These are phyloP conservation scores for Trachelus tabidus DNA, from an alignment of 2,888 invertebrate species.

Conservation along the genomic window DNA sequence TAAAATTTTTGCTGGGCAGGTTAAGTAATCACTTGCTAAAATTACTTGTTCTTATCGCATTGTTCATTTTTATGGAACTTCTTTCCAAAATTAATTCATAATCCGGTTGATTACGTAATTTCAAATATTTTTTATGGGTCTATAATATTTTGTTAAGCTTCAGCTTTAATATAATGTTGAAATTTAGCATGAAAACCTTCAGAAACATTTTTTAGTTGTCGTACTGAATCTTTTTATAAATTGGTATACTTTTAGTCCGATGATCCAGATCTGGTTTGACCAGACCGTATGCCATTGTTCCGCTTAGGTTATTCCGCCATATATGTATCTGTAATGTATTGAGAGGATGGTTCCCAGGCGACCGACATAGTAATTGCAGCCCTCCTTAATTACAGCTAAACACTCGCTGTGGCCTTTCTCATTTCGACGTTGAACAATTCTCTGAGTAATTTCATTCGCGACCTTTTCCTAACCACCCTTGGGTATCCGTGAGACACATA, in stretches of 20 bases:
- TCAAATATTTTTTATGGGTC: too few species aligned
- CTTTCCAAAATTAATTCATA: too few species aligned
- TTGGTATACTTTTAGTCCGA: neutral
- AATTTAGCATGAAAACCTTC: too few species aligned
- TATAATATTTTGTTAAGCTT: neutral
- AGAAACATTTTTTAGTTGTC: too few species aligned
- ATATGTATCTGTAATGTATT: conserved; percentile 22
- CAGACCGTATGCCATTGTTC: conserved; percentile 27
- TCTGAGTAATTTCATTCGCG: neutral
- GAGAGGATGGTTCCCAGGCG: conserved; percentile 31
- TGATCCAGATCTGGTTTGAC: neutral
- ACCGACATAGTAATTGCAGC: conserved; percentile 33
- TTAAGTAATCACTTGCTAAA: neutral
- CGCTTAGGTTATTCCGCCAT: conserved; percentile 29
- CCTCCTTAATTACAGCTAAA: conserved; percentile 36
- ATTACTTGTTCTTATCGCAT: neutral
- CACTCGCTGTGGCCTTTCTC: conserved; percentile 17
- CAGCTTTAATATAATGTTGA: neutral
- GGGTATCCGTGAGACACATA: neutral
- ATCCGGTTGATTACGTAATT: too few species aligned
- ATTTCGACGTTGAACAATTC: neutral
- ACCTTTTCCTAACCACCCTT: neutral
- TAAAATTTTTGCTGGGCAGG: neutral
- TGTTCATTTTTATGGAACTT: too few species aligned
- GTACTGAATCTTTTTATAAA: neutral